Conservation (phyloP, 2,888 invertebrate species). For the Callosobruchus maculatus region DNA sequence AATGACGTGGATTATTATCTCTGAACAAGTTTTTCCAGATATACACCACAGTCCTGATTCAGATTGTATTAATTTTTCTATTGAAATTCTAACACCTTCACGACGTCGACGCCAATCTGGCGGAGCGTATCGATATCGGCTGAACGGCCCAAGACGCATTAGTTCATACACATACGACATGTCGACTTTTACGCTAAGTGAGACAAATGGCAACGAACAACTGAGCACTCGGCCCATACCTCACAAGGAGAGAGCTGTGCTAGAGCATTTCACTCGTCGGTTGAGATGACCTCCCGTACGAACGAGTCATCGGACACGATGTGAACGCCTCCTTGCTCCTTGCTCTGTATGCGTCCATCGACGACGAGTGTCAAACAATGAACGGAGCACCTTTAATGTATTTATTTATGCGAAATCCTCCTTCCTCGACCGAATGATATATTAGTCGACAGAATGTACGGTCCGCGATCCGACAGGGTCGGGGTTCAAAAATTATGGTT, state of each 20-base stretch:
- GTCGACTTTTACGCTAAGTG: no score
- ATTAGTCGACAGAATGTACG: constrained; percentile 28
- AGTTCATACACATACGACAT: no score
- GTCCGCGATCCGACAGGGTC: constrained; percentile 12
- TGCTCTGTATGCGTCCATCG: background rate
- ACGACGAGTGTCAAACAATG: background rate
- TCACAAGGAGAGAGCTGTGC: background rate
- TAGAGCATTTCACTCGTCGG: background rate
- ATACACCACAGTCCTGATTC: no score
- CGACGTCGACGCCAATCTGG: no score
- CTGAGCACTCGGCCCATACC: no score
- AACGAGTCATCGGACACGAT: background rate
- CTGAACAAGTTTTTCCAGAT: no score
- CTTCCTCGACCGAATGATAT: constrained; percentile 27
- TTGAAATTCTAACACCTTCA: no score
- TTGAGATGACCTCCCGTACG: background rate
- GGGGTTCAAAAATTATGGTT: background rate
- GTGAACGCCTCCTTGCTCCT: background rate
- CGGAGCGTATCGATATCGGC: no score
- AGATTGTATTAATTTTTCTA: no score
- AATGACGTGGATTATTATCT: no score
- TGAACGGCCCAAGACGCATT: no score
- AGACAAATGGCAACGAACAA: no score
- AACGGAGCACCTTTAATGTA: constrained; percentile 14
- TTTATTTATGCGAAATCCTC: constrained; percentile 25